A percentile compares a stretch with the other conserved stretches of the same genome.
These are phyloP conservation scores for Donacobius atricapilla DNA, from an alignment of 2,113 vertebrate genomes.

Conservation along the genomic window DNA sequence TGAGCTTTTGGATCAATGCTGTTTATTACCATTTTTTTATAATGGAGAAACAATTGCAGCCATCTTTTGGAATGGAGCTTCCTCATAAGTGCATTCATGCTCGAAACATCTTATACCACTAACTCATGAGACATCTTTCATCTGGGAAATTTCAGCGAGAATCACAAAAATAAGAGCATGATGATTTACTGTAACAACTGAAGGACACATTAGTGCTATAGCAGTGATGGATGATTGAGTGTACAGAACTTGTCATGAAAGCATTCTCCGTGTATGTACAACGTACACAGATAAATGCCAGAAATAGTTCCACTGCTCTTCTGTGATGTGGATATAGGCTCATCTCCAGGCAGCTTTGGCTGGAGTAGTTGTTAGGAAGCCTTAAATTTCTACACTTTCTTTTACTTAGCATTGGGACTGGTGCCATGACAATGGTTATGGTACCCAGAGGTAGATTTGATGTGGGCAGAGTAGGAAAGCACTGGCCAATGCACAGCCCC, in stretches of 20 bases:
- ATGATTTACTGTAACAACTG: neutral
- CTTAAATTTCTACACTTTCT: neutral
- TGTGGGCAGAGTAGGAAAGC: neutral
- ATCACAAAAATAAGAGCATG: neutral
- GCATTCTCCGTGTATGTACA: neutral
- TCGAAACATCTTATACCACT: neutral
- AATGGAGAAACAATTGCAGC: neutral
- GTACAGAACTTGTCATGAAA: neutral
- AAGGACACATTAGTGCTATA: neutral
- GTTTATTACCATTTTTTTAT: neutral
- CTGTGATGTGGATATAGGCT: neutral
- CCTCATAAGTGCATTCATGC: neutral
- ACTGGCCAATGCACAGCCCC: neutral
- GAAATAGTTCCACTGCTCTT: neutral
- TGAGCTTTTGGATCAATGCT: neutral
- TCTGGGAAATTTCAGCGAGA: neutral
- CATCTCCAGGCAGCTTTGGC: neutral
- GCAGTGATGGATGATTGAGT: neutral
- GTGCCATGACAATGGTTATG: neutral
- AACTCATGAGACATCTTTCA: neutral
- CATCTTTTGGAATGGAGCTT: neutral
- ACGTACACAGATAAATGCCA: neutral
- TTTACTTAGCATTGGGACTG: neutral
- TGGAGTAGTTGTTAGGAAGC: neutral
- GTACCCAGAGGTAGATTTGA: neutral